A percentile compares a stretch with the other conserved stretches of the same genome.
Evolutionary conservation across 2,113 vertebrate genomes (phyloP).

Genomic region (Hemicordylus capensis): DNA sequence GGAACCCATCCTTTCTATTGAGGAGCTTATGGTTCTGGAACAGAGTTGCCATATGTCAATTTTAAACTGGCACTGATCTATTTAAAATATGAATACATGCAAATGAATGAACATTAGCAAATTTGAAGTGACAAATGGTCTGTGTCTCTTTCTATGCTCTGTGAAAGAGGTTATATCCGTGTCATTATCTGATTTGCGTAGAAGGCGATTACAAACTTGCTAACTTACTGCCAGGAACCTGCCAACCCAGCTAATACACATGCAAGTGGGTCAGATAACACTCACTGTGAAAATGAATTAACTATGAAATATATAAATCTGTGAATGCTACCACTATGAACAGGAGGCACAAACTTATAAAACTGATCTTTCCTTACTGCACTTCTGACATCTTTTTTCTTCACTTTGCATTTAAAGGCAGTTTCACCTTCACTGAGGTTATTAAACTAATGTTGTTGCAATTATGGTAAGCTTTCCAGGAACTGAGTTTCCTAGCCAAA

Average conservation of each 20-base stretch:
- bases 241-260: not conserved
- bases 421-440: not conserved
- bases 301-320: not conserved
- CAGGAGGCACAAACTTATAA: not conserved
- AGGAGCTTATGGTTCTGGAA: not conserved
- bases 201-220: not conserved
- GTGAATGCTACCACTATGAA: not conserved
- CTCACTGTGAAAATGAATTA: not conserved
- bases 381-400: not conserved
- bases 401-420: not conserved
- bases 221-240: not conserved
- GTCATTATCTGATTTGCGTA: not conserved
- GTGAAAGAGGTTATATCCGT: not conserved
- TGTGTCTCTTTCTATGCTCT: not conserved
- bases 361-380: not conserved
- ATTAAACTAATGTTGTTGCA: not conserved
- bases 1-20: not conserved
- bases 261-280: constrained; percentile 3
- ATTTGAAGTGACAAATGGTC: not conserved
- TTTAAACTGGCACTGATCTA: not conserved
- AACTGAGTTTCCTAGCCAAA: not conserved
- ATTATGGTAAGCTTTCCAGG: not conserved
- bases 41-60: not conserved
- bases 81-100: not conserved
- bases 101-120: not conserved